phyloP scores from a whole-genome alignment of 2,113 vertebrate genomes.

The Clarias batrachus region DNA sequence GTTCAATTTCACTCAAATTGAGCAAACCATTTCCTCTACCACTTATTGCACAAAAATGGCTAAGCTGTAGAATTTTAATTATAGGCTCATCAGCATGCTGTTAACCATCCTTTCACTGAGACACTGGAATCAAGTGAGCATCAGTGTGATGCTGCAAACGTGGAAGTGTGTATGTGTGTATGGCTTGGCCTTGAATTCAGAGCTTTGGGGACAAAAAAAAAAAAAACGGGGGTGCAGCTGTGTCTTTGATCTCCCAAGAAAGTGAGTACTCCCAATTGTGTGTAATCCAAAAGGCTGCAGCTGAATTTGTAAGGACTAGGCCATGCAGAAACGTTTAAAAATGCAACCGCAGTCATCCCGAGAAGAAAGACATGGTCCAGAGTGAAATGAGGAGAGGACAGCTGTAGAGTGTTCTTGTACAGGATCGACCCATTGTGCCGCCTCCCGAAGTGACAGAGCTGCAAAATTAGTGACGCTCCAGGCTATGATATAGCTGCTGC shows the following conservation, averaged over 20 bases:
- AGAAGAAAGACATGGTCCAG: conserved; percentile 19
- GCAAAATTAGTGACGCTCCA: conserved; percentile 32
- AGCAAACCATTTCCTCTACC: conserved; percentile 7
- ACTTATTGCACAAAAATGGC: not conserved
- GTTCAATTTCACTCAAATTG: not conserved
- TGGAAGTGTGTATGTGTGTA: not conserved
- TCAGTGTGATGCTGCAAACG: conserved; percentile 10
- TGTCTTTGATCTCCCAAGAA: conserved; percentile 6
- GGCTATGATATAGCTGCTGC: conserved; percentile 40
- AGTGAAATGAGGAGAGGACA: not conserved
- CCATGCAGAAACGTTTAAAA: conserved; percentile 15
- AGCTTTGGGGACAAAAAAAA: conserved; percentile 14
- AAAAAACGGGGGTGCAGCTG: conserved; percentile 42
- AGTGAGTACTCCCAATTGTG: conserved; percentile 20
- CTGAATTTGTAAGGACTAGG: conserved; percentile 13
- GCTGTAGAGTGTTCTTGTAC: not conserved
- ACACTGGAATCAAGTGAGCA: not conserved
- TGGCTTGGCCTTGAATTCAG: conserved; percentile 33
- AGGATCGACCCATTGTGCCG: not conserved
- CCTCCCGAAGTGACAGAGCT: conserved; percentile 32
- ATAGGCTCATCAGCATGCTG: not conserved
- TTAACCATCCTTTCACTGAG: conserved; percentile 10
- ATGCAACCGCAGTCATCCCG: conserved; percentile 8
- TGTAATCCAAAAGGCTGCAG: conserved; percentile 37
- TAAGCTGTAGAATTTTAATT: conserved; percentile 9